Conservation (phyloP, 2,888 invertebrate species). For the Agrenia bidenticulata region DNA sequence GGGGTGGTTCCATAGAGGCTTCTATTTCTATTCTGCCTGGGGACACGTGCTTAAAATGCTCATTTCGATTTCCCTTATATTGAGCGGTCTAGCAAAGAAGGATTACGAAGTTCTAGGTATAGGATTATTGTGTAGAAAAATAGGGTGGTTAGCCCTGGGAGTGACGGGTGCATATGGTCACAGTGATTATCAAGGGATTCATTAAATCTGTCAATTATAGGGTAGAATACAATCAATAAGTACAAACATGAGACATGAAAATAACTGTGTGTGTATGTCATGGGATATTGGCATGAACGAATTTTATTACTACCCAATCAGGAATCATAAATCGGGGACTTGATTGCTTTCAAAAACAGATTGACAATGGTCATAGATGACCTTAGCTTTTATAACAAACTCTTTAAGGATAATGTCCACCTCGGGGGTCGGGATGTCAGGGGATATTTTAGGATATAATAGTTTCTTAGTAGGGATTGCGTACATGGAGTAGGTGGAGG, state of each 20-base stretch:
- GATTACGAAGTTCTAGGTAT: too few species aligned
- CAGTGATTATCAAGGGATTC: background rate
- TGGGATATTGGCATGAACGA: background rate
- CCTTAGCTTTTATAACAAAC: background rate
- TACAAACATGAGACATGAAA: background rate
- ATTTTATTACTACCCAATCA: background rate
- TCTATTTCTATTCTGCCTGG: too few species aligned
- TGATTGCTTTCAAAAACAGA: constrained; percentile 10
- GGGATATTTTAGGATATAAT: constrained; percentile 16
- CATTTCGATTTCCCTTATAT: too few species aligned
- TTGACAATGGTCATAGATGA: constrained; percentile 14
- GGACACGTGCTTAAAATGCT: too few species aligned
- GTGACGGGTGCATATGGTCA: constrained; percentile 17
- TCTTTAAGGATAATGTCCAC: background rate
- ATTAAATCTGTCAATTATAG: background rate
- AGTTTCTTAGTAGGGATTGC: constrained; percentile 28
- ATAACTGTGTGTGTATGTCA: too few species aligned
- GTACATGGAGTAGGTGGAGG: constrained; percentile 32
- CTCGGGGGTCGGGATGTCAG: background rate
- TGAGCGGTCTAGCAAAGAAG: too few species aligned
- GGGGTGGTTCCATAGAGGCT: too few species aligned
- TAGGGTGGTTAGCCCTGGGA: background rate
- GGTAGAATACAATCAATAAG: background rate
- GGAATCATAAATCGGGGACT: background rate
- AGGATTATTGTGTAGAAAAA: too few species aligned